Evolutionary conservation across 2,888 invertebrate species (phyloP), one percentile per base, ranked within the genome.

Genomic region (Acrobasis consociella): DNA sequence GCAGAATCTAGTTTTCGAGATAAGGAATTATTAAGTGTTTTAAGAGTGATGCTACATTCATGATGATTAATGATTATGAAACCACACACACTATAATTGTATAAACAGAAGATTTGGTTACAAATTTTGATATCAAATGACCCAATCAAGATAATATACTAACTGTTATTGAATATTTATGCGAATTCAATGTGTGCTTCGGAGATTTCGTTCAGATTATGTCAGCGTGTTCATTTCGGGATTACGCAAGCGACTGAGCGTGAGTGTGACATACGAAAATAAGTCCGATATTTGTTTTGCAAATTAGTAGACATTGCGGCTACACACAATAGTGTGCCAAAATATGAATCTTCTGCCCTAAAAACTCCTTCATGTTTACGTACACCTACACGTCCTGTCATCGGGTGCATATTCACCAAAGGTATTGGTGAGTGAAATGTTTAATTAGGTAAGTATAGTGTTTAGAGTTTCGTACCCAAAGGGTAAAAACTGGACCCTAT

Each of bases 251-350:
- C 52, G 49, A 51, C 60, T 13, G 17, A 42, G 17, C 60, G 52
- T 49, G 49, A 60, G 59, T 64, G 67, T 66, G 67, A 69, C 65
- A 52, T 62, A 58, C 58, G 58, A 72, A 72, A 70, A 70, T 71
- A 67, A 67, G 59, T 64, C 55, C n/a, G 59, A 62, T 69, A 70
- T 73, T 72, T 70, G 69, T 69, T 67, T 65, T 63, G 67, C 65
- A 70, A 72, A 74, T 70, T 66, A 66, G 65, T 58, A 56, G 66
- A 65, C 31, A 49, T 62, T 65, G 65, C 53, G n/a, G 31, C 53
- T 38, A 2, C 10, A 46, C 11, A 42, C n/a, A 46, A 46, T 46
- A n/a, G 46, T 13, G 31, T 13, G 13, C 13, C 11, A 46, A n/a
- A 46, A 13, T 9, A 46, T 46, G 11, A 13, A 46, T 46, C 46